Percentiles rank a stretch among this genome's conserved stretches.
Evolutionary conservation across 2,113 vertebrate genomes (phyloP).

Genomic region (Cynoglossus semilaevis): DNA sequence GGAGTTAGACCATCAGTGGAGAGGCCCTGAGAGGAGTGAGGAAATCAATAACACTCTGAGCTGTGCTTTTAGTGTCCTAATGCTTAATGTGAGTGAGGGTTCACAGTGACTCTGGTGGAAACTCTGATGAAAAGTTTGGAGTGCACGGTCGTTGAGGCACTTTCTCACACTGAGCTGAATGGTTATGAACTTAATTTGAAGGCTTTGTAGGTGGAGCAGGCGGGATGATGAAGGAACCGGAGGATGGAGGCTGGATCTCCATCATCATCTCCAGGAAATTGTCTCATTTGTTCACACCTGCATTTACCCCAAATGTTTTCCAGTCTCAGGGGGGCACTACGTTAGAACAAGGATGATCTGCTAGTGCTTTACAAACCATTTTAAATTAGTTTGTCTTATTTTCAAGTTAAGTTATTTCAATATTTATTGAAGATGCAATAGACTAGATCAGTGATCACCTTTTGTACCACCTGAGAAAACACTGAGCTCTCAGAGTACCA

Average conservation of each 20-base stretch:
- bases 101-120: neutral
- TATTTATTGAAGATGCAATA: no score
- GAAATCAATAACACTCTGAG: slow-evolving; percentile 37
- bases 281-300: slow-evolving; percentile 28
- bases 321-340: no score
- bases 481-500: no score
- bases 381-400: no score
- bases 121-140: slow-evolving; percentile 28
- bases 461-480: no score
- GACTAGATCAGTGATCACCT: no score
- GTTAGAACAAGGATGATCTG: no score
- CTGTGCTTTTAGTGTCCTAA: slow-evolving; percentile 30
- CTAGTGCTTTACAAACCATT: no score
- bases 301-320: no score
- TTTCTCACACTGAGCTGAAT: slow-evolving; percentile 24
- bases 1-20: slow-evolving; percentile 34
- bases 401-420: no score
- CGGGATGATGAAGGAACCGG: slow-evolving; percentile 26
- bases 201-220: neutral
- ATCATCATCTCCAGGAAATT: neutral
- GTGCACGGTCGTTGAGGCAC: slow-evolving; percentile 4
- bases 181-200: slow-evolving; percentile 31
- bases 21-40: slow-evolving; percentile 21
- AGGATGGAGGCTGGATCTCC: neutral
- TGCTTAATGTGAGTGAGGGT: neutral